Evolutionary conservation across 2,888 invertebrate species (phyloP), one percentile per base, ranked within the genome.

Genomic region (Digitonthophagus gazella): DNA sequence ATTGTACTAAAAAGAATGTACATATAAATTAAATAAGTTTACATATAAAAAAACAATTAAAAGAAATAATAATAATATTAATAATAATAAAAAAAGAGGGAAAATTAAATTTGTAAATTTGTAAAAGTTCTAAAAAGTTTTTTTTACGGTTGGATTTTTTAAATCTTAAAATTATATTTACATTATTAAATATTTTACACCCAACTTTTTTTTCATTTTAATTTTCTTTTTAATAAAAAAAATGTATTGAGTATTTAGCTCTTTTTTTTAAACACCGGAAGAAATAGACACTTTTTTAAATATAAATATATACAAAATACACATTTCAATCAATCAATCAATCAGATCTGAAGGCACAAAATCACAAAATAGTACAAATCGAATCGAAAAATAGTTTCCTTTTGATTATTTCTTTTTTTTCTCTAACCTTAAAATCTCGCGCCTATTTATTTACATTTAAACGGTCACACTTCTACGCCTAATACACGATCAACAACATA

Each of bases 401-500:
- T 69, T 54, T 44, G 65, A 65, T n/a, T 55, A 66, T 20, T 56
- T 57, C 20, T 61, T 20, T 61, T 61, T 61, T 5, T 16, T 57
- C 16, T 16, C 11, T 57, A n/a, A 15, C 14, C 61, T 61, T 61
- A 61, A 61, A 61, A 61, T 64, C 28, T 55, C 54, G 54, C 61
- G 20, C 55, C 63, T 58, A 58, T 64, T 65, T 68, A 56, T 22
- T 58, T 68, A 64, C 67, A 67, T 19, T 22, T 58, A 20, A 61
- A 66, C 72, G 71, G 71, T 88, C 86, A 94, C 80, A 94, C 93
- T 85, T 93, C 93, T 76, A 94, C 94, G 79, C 94, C 93, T 78
- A 93, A 86, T 71, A 89, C 91, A 82, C 93, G 87, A 84, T 93
- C 93, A 74, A 94, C 91, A 74, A 93, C 91, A 83, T 93, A 93